Evolutionary conservation across 2,888 invertebrate genomes (phyloP).

Genomic region (Octonoba sinensis): DNA sequence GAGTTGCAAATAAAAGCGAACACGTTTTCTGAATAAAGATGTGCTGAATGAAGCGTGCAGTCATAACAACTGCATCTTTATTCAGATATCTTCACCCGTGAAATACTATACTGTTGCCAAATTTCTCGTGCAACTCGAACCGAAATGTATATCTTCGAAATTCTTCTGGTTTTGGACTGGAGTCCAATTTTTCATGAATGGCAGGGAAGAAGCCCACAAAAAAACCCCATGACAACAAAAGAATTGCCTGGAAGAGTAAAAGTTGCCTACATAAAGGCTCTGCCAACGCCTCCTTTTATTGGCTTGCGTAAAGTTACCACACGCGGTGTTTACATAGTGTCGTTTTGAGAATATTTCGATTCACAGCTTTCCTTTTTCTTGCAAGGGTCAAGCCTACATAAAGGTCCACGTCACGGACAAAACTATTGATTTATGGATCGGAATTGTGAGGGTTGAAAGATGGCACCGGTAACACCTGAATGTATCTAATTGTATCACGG

Average conservation of each 20-base stretch:
- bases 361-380: slow-evolving; percentile 13
- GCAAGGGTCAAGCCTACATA: slow-evolving; percentile 1
- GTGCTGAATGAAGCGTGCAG: too few species aligned
- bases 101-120: too few species aligned
- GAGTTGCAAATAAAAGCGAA: too few species aligned
- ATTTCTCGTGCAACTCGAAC: too few species aligned
- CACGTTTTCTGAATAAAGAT: too few species aligned
- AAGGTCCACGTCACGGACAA: slow-evolving; percentile 28
- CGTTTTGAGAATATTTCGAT: slow-evolving; percentile 36
- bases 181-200: slow-evolving; percentile 27
- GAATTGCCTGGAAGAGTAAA: not conserved
- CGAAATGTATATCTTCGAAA: too few species aligned
- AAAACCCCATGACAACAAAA: slow-evolving; percentile 1
- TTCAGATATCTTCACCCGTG: too few species aligned
- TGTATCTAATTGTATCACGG: slow-evolving; percentile 18
- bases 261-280: not conserved
- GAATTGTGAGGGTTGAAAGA: slow-evolving; percentile 11
- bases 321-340: slow-evolving; percentile 44
- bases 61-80: too few species aligned
- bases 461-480: slow-evolving; percentile 16
- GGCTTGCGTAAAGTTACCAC: slow-evolving; percentile 14
- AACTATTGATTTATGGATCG: slow-evolving; percentile 26
- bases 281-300: slow-evolving; percentile 17
- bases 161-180: too few species aligned
- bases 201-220: slow-evolving; percentile 8